Percentiles rank a stretch among this genome's conserved stretches.
Conservation (phyloP, 2,888 invertebrate species). For the Morpho helenor region DNA sequence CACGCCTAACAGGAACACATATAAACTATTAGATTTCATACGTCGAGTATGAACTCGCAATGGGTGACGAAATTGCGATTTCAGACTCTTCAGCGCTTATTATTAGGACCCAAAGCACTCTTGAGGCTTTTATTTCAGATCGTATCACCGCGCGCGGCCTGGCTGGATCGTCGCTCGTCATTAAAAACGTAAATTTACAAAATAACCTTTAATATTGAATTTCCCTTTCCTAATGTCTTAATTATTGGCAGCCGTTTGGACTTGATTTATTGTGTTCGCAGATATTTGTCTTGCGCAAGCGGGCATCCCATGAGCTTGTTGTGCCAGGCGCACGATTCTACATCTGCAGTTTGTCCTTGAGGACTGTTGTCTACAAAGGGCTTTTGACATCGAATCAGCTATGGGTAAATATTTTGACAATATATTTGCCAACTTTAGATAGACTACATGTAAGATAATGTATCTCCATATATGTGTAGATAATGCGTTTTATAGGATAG, state of each 20-base stretch:
- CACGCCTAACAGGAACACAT: constrained; percentile 9
- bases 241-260: constrained; percentile 22
- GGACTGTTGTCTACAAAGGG: constrained; percentile 98
- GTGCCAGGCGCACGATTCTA: constrained; percentile 94
- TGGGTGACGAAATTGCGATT: constrained; percentile 40
- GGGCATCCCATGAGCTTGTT: constrained; percentile 92
- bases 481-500: too few relatives aligned
- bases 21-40: constrained; percentile 12
- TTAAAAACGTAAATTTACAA: constrained; percentile 60
- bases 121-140: constrained; percentile 68
- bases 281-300: constrained; percentile 96
- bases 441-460: too few relatives aligned
- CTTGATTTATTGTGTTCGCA: constrained; percentile 53
- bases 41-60: constrained; percentile 63
- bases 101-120: constrained; percentile 52
- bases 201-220: constrained; percentile 30
- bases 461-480: too few relatives aligned
- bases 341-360: constrained; percentile 95
- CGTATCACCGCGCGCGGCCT: constrained; percentile 47
- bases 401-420: constrained; percentile 75
- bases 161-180: constrained; percentile 48
- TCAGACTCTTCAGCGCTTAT: constrained; percentile 47
- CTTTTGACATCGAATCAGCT: constrained; percentile 97
- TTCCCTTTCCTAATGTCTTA: constrained; percentile 28
- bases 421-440: too few relatives aligned